Percentiles rank a stretch among this genome's conserved stretches.
Evolutionary conservation across 2,888 invertebrate species (phyloP).

Genomic region (Nomada fucata): DNA sequence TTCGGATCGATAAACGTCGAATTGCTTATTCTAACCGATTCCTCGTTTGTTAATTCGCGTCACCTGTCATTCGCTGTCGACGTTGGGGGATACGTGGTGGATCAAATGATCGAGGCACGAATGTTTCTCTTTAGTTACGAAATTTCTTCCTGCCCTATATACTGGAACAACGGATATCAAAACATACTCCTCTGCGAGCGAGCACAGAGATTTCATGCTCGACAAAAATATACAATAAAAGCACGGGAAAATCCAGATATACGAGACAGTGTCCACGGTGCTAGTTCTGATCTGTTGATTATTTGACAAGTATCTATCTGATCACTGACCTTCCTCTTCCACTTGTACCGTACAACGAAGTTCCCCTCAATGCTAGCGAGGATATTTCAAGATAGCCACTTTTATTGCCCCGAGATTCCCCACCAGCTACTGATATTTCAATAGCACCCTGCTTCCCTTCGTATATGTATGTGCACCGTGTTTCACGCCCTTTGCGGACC

Average conservation of each 20-base stretch:
- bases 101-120: conserved; percentile 8
- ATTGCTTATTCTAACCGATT: neutral
- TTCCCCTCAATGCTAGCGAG: neutral
- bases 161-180: no score
- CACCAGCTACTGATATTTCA: conserved; percentile 12
- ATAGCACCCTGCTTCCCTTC: conserved; percentile 2
- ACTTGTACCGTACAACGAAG: conserved; percentile 5
- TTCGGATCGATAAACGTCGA: no score
- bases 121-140: neutral
- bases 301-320: conserved; percentile 39
- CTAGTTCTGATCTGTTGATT: conserved; percentile 21
- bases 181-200: neutral
- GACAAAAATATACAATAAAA: conserved; percentile 2
- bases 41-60: conserved; percentile 9
- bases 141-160: neutral
- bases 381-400: conserved; percentile 9
- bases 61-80: conserved; percentile 28
- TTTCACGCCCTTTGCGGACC: neutral
- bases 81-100: conserved; percentile 12
- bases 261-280: neutral
- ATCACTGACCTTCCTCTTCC: conserved; percentile 8
- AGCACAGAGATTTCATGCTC: neutral
- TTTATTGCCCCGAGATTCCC: conserved; percentile 16
- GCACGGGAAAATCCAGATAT: neutral
- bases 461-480: neutral